phyloP scores from a whole-genome alignment of 2,113 vertebrate genomes.

The Bubo blakistoni region DNA sequence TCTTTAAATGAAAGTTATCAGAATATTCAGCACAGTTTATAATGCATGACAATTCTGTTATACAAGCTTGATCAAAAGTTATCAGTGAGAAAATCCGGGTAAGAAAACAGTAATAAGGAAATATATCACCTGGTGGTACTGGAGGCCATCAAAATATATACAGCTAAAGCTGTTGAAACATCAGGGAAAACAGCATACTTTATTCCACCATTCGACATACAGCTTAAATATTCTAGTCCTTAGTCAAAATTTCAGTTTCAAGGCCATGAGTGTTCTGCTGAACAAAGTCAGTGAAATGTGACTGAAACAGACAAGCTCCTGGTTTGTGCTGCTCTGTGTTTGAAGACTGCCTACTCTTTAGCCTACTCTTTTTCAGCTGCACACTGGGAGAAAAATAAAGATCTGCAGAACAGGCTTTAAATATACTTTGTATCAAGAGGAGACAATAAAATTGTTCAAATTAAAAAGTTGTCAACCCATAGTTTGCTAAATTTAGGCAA shows the following conservation, averaged over 20 bases:
- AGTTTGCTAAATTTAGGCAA: neutral
- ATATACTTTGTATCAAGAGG: neutral
- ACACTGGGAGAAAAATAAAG: neutral
- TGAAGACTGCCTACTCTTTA: neutral
- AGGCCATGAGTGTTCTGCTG: neutral
- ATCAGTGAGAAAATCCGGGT: neutral
- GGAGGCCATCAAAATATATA: neutral
- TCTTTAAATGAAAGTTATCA: constrained; percentile 55
- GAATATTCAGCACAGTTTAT: constrained; percentile 54
- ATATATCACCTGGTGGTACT: constrained; percentile 5
- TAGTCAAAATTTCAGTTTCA: constrained; percentile 1
- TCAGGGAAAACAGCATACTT: neutral
- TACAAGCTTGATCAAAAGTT: constrained; percentile 48
- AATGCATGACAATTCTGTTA: constrained; percentile 57
- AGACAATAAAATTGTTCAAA: neutral
- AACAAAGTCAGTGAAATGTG: neutral
- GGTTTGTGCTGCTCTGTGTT: neutral
- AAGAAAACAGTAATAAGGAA: neutral
- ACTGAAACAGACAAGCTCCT: neutral
- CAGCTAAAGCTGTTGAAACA: neutral
- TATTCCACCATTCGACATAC: neutral
- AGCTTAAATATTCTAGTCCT: neutral
- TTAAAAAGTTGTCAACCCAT: neutral
- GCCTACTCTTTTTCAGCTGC: neutral
- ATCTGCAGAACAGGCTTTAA: neutral